Evolutionary conservation across 2,797 vertebrate genomes (phyloP), one percentile per base, ranked within the genome.

Genomic region (Catamblyrhynchus diadema): DNA sequence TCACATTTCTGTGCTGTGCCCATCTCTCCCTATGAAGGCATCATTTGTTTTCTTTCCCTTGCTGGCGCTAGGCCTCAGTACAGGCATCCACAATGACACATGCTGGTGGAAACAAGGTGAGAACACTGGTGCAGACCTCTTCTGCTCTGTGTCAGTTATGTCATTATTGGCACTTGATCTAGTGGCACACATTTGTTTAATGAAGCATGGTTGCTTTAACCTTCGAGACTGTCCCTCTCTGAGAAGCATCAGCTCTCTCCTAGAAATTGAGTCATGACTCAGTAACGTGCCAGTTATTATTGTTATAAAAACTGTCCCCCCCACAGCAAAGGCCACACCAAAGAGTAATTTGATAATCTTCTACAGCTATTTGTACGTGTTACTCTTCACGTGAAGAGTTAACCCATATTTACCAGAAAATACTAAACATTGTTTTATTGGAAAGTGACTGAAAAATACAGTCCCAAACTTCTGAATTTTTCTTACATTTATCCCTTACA

Each of bases 161-260:
- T 62, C 92, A 75, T 96, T 97, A 95, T 96, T 97, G 94, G 93
- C 92, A 95, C 91, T 96, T 97, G 97, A 97, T 97, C 91, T 96
- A 97, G 91, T 93, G 91, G 86, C 77, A 89, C 33, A 37, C 93
- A 93, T 97, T 91, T 97, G 95, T 95, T 96, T 97, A 98, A 98
- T 97, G 97, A 97, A 87, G 90, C 96, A 82, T 97, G 91, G 95
- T 96, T 96, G 92, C 96, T 97, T 97, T 97, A 97, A 95, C 96
- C 96, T 97, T 97, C 85, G 50, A 92, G 95, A 90, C 70, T 91
- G 88, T 91, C 74, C 92, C 95, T 97, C 95, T 96, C 90, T 4
- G 41, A 96, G 94, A 94, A 96, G 75, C 91, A 91, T 93, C 80
- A 73, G 70, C 65, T 94, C 83, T 96, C 59, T 95, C 65, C 74